A percentile compares a stretch with the other conserved stretches of the same genome.
phyloP scores from a whole-genome alignment of 2,113 vertebrate genomes.

The Rhizomys pruinosus region DNA sequence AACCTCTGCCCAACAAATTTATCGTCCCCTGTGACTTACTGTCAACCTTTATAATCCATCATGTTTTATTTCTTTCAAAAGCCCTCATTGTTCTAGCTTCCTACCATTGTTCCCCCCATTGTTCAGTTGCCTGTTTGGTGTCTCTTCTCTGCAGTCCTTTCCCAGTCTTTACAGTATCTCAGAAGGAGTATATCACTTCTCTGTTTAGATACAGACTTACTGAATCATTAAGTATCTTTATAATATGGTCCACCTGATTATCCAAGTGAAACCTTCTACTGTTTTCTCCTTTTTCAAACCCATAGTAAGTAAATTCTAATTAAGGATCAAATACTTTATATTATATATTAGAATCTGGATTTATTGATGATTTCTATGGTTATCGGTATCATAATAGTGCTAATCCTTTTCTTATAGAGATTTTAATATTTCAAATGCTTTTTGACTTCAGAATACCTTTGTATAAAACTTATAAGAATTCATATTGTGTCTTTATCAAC shows the following conservation, averaged over 20 bases:
- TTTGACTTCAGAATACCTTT: background rate
- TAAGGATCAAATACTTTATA: background rate
- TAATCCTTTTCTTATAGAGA: background rate
- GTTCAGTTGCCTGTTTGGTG: background rate
- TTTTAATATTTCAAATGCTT: slow-evolving; percentile 23
- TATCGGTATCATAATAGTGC: background rate
- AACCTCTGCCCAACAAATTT: background rate
- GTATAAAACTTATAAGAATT: background rate
- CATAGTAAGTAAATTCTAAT: background rate
- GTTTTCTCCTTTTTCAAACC: background rate
- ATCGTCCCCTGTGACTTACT: background rate
- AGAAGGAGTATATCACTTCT: background rate
- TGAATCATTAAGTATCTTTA: background rate
- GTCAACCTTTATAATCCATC: background rate
- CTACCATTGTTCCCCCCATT: too few relatives aligned
- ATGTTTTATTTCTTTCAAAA: background rate
- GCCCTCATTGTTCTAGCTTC: background rate
- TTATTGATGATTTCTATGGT: background rate
- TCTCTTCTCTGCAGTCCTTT: background rate
- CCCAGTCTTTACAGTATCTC: background rate
- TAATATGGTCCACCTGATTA: background rate
- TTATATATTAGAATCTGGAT: background rate
- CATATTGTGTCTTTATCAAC: background rate
- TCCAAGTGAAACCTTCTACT: background rate
- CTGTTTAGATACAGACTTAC: background rate